These are phyloP conservation scores for Rhinogobius similis DNA, from an alignment of 2,113 vertebrate species.

Conservation along the genomic window DNA sequence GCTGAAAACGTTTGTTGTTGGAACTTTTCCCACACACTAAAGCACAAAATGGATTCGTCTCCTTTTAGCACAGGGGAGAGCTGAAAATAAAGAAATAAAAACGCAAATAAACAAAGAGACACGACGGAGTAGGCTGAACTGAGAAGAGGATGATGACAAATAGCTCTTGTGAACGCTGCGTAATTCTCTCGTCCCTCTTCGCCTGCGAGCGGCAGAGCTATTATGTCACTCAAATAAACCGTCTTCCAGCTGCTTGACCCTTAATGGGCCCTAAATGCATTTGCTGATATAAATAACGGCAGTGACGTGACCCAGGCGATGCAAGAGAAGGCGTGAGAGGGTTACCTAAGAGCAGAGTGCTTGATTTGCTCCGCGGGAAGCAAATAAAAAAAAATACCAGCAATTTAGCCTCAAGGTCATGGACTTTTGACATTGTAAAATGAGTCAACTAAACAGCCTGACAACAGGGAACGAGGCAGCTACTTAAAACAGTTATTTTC, in stretches of 20 bases:
- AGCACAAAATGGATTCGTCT: slow-evolving; percentile 60
- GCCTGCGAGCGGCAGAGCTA: slow-evolving; percentile 35
- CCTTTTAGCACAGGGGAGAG: slow-evolving; percentile 40
- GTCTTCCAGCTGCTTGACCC: slow-evolving; percentile 46
- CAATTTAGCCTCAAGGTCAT: slow-evolving; percentile 33
- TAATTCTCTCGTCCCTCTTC: slow-evolving; percentile 49
- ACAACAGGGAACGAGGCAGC: background rate
- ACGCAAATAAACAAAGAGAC: slow-evolving; percentile 37
- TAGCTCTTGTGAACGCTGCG: slow-evolving; percentile 44
- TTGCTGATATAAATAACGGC: slow-evolving; percentile 39
- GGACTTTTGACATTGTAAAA: slow-evolving; percentile 37
- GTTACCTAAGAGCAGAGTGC: background rate
- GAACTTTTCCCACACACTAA: slow-evolving; percentile 55
- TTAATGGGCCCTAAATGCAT: slow-evolving; percentile 44
- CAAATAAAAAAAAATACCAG: slow-evolving; percentile 5
- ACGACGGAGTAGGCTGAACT: slow-evolving; percentile 22
- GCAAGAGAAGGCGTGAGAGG: slow-evolving; percentile 9
- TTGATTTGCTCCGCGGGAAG: slow-evolving; percentile 20
- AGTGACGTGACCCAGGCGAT: background rate
- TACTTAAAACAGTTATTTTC: background rate
- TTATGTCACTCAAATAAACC: slow-evolving; percentile 58
- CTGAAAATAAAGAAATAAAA: slow-evolving; percentile 1
- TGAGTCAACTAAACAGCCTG: background rate
- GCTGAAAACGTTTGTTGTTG: slow-evolving; percentile 55
- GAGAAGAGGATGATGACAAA: slow-evolving; percentile 45